Base-by-base conservation (phyloP, 2,888 invertebrate genomes). In the Thalpophila matura region DNA sequence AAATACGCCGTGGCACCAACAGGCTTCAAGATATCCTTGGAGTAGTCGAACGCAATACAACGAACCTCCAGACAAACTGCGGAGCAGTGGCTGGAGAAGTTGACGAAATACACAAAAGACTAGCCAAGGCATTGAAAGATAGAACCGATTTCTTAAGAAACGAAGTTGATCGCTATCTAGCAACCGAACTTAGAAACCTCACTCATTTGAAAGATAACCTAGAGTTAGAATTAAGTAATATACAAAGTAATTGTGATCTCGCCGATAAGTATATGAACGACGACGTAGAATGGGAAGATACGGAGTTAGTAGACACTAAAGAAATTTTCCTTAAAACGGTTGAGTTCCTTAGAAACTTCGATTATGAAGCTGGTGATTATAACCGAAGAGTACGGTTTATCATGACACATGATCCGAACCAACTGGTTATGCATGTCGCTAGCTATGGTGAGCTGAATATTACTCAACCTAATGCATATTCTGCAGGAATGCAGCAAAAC, bases 291-390 rank as follows among this genome's bases (percentile, higher is more conserved):
- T 98, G 99, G 97, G 98, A 99, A 81, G 98, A 99, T 83, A 97
- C 98, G 72, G 98, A 98, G 88, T 95, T 99, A 74, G 98, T 99
- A 95, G 98, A 99, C 86, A 98, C 99, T 60, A 99, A 99, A 94
- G 99, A 99, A 93, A 98, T 99, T 73, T 99, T 99, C 95, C 95
- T 99, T 20, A 98, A 98, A 91, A 99, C 99, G 14, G 97, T 99
- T 46, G 99, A 99, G 86, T 99, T 99, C 90, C 96, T 99, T 77
- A 96, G 98, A 84, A 98, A 98, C 94, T 99, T 99, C 86, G 99
- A 99, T 91, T 98, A 98, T 84, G 99, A 99, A 93, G 98, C 97
- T 70, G 97, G 97, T 53, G 98, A 99, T 91, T 98, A 98, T 86
- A 97, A 96, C 70, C 96, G 98, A 70, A 96, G 98, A 81, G 97